Percentiles rank a stretch among this genome's conserved stretches.
Evolutionary conservation across 2,888 invertebrate genomes (phyloP).

Genomic region (Laspeyria flexula): DNA sequence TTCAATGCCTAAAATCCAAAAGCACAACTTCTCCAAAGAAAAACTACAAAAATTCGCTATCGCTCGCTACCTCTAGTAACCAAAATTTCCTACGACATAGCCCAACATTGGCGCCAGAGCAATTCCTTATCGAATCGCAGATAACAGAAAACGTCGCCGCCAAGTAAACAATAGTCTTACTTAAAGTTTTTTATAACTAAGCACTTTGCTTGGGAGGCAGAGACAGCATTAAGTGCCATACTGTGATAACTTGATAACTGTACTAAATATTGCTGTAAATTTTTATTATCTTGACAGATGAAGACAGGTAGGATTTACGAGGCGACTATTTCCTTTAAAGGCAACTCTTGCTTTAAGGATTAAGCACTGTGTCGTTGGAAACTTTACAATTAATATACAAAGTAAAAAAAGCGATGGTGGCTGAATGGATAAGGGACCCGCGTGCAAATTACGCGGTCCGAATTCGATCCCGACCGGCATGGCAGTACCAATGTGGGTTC

Average conservation of each 20-base stretch:
- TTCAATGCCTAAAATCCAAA: no score
- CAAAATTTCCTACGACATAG: constrained; percentile 16
- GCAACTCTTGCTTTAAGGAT: neutral
- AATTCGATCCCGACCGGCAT: no score
- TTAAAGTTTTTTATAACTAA: constrained; percentile 1
- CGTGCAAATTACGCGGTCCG: no score
- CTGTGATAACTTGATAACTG: constrained; percentile 25
- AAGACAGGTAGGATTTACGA: constrained; percentile 5
- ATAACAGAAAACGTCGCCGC: constrained; percentile 53
- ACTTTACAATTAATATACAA: neutral
- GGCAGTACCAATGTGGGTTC: no score
- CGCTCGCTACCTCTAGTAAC: neutral
- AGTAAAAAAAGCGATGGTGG: no score
- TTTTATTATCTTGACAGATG: constrained; percentile 32
- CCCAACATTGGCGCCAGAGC: constrained; percentile 44
- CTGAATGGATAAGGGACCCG: no score
- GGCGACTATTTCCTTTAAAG: neutral
- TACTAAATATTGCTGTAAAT: constrained; percentile 33
- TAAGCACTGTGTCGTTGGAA: neutral
- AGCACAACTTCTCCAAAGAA: no score
- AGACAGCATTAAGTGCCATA: constrained; percentile 13
- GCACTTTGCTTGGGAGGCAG: constrained; percentile 21
- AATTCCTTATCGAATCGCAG: constrained; percentile 55
- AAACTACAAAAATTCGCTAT: no score
- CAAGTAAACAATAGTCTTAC: constrained; percentile 51